phyloP scores from a whole-genome alignment of 2,797 vertebrate genomes.

The Muraenolepis orangiensis region DNA sequence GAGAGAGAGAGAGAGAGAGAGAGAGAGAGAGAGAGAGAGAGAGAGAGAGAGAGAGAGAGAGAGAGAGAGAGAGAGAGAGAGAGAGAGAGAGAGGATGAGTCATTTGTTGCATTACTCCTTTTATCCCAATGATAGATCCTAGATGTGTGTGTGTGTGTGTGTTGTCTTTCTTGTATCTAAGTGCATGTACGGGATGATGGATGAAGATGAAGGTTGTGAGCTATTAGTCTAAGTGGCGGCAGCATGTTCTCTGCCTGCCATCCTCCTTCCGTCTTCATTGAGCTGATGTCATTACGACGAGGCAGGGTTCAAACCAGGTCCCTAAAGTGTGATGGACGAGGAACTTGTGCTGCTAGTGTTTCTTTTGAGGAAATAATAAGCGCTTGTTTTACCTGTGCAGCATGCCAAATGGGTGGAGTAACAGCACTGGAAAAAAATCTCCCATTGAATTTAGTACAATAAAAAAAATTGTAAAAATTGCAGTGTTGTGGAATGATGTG shows the following conservation, averaged over 20 bases:
- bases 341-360: not conserved
- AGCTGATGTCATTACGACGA: not conserved
- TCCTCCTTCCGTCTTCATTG: not conserved
- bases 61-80: not conserved
- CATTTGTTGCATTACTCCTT: not conserved
- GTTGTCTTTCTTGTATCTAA: too few relatives aligned
- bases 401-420: not conserved
- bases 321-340: not conserved
- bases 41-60: not conserved
- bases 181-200: too few relatives aligned
- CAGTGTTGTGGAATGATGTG: not conserved
- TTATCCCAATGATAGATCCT: not conserved
- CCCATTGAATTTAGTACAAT: not conserved
- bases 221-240: too few relatives aligned
- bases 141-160: too few relatives aligned
- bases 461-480: not conserved
- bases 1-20: not conserved
- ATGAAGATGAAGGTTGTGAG: too few relatives aligned
- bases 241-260: not conserved
- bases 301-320: not conserved
- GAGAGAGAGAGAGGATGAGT: not conserved
- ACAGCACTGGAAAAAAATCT: not conserved
- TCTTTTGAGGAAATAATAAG: not conserved
- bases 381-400: conserved; percentile 5
- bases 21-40: not conserved